Evolutionary conservation across 2,113 vertebrate genomes (phyloP), one percentile per base, ranked within the genome.

Genomic region (Aviceda subcristata): DNA sequence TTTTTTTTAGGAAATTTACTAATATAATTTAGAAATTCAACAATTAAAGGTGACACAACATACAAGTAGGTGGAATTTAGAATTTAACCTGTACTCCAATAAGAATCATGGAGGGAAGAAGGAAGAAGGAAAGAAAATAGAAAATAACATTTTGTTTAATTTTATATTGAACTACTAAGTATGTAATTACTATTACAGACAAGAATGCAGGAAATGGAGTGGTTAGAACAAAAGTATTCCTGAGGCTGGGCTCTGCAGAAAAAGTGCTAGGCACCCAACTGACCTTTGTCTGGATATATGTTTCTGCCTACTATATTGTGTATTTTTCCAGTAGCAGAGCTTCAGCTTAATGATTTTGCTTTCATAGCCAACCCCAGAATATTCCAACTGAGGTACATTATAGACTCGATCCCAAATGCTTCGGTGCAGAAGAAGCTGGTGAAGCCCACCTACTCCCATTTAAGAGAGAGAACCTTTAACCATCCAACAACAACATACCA

Each of bases 401-500:
- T 1, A 29, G 85, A 36, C 45, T 55, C 4, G 1, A 57, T 34
- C 81, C 63, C 75, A 74, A 30, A 50, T 27, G 16, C 57, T 81
- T 53, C 11, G 18, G 38, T 56, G 48, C 36, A 60, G 2, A 19
- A 51, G 73, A 11, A 12, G n/a, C 39, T 9, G 23, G 3, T 15
- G 60, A 36, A 39, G 60, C 18, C 22, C 3, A 36, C 36, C 11
- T 39, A 1, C 20, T 26, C 17, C 30, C 68, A 8, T 14, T 15
- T 21, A 3, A 13, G 51, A 60, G 51, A 21, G 18, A 84, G 56
- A 48, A 5, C 12, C 43, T 62, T 24, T 5, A 24, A 10, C 3
- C 48, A 12, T 0, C 15, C 32, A 48, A 53, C 63, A 32, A 18
- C 16, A 48, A 69, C 93, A 0, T 97, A 99, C 99, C 98, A 95